Base-by-base conservation (phyloP, 1,140 invertebrate species). In the Batillaria attramentaria region DNA sequence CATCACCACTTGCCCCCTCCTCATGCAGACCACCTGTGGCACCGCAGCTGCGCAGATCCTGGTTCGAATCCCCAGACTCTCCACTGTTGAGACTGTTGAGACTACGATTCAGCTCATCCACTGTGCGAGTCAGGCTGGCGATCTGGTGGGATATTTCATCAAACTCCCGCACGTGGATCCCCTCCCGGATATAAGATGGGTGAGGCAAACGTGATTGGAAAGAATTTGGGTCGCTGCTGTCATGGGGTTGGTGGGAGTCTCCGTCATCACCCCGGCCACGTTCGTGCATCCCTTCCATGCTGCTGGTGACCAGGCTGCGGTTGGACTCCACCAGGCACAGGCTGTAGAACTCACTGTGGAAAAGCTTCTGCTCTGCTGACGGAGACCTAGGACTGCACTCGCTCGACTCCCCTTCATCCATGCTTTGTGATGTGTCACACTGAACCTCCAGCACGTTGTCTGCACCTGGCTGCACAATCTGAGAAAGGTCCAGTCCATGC, bases 131-230 rank as follows among this genome's bases (percentile, higher is more conserved):
- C 69, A 89, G 77, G 79, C 73, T 84, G 50, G 84, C 85, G 77
- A 89, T 84, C 69, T 89, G 87, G 60, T 76, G 69, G 6, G 88
- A 87, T 65, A 89, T 88, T 65, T 84, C 78, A 73, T 88, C 88
- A 87, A 88, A 88, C 74, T 88, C 88, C 33, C 31, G 81, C 20
- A 20, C 35, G 20, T 78, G 46, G 66, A 77, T 66, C 24, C 42
- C 41, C 5, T 43, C 42, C 2, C 28, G 24, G 2, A 65, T 66
- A 35, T 16, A 24, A 10, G 41, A 66, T 18, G 62, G 62, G 42
- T 62, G 62, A 24, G 75, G 60, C 5, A 43, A 13, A 10, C 10
- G 75, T 31, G 16, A 20, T 28, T 46, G 75, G 24, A 46, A 5
- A 35, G 62, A 31, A 20, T 33, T 35, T 18, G 28, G 8, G 62